Percentiles rank a stretch among this genome's conserved stretches.
Evolutionary conservation across 1,140 invertebrate genomes (phyloP).

Genomic region (Mizuhopecten yessoensis): DNA sequence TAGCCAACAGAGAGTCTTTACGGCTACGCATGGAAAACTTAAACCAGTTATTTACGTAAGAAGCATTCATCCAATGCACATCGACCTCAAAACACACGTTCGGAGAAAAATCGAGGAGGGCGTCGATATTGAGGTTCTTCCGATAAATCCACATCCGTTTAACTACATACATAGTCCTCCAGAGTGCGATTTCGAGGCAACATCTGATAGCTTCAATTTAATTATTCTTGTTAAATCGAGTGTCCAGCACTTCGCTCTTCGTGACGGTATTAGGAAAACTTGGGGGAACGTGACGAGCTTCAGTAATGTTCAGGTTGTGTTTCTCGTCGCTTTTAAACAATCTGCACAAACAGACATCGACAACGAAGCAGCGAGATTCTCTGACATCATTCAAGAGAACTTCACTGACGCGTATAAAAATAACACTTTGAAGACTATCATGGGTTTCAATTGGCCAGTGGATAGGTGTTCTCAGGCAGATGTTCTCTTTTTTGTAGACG

Average conservation of each 20-base stretch:
- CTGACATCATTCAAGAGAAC: conserved; percentile 45
- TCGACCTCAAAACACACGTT: not conserved
- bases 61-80: not conserved
- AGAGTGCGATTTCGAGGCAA: not conserved
- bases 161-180: conserved; percentile 27
- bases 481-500: conserved; percentile 45
- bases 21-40: not conserved
- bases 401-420: conserved; percentile 49
- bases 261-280: conserved; percentile 36
- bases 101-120: not conserved
- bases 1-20: not conserved
- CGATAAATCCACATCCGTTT: conserved; percentile 42
- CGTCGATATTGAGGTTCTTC: not conserved
- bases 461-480: conserved; percentile 25
- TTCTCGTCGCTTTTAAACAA: not conserved
- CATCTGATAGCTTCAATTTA: not conserved
- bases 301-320: conserved; percentile 11
- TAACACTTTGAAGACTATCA: conserved; percentile 49
- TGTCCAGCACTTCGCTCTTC: not conserved
- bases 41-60: not conserved
- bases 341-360: not conserved
- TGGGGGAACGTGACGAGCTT: conserved; percentile 8
- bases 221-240: conserved; percentile 47
- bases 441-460: conserved; percentile 48
- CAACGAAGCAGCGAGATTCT: not conserved